Base-by-base conservation (phyloP, 1,140 invertebrate genomes). In the Goniozus legneri region DNA sequence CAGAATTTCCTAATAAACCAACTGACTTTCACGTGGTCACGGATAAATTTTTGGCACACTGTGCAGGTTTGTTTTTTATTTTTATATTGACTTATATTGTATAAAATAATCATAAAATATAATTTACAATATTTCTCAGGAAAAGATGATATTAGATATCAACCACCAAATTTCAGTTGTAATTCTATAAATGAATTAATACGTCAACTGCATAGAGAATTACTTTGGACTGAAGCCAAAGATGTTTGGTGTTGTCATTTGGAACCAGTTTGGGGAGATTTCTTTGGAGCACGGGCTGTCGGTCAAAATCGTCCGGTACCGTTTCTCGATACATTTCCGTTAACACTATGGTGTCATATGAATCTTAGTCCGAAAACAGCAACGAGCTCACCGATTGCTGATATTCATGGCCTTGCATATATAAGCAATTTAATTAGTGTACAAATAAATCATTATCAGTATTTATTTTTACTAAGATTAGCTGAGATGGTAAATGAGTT, bases 261-360 rank as follows among this genome's bases (percentile, higher is more conserved):
- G 14, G 93, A 97, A 68, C 92, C 94, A 1, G 80, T 95, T 24
- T 97, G 92, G 92, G 85, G 88, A 3, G 93, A 97, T 71, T 96
- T 96, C 71, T 80, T 84, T 47, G 88, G 88, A 1, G 86, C 87
- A n/a, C 73, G 84, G 30, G 86, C 88, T 1, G 82, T 87, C 14
- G 83, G 81, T 16, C 78, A 79, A 27, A 83, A 81, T 59, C 82
- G 86, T 57, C 84, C 91, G 0, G 84, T 92, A 24, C 89, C 93
- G 2, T 89, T 97, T 68, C 73, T 97, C 6, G 93, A 97, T 67
- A 89, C 93, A 2, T 86, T 95, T 57, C 93, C 92, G 0, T 67
- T 96, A 8, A 91, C 89, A 0, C 58, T 92, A 16, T 95, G 92
- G 92, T 59, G 86, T 39, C 76, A 82, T 36, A 71, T 76, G 38